These are phyloP conservation scores for Stictocephala bisonia DNA, from an alignment of 2,888 invertebrate genomes.

Conservation along the genomic window DNA sequence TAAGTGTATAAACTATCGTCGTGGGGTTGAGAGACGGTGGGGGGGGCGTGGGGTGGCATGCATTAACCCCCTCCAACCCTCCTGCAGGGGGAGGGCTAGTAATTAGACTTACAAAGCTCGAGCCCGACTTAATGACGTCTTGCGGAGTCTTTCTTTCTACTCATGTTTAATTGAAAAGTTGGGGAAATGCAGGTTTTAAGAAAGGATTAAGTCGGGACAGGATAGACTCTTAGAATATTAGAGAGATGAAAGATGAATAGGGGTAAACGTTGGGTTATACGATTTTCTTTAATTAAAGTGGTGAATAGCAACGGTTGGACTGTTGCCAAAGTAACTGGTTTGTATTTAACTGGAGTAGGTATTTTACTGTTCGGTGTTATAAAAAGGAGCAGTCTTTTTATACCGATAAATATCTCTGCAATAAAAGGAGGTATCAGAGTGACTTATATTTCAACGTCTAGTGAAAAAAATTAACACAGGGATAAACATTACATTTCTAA, in stretches of 20 bases:
- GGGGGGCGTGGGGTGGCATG: not conserved
- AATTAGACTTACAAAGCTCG: conserved; percentile 31
- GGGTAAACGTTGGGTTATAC: not conserved
- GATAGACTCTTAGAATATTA: not conserved
- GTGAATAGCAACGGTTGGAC: no score
- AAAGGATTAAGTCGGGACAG: conserved; percentile 18
- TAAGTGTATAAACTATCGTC: no score
- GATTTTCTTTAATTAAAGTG: conserved; percentile 14
- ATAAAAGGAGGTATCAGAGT: no score
- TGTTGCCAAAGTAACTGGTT: no score
- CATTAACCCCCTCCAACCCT: not conserved
- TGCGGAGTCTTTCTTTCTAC: conserved; percentile 37
- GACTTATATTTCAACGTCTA: no score
- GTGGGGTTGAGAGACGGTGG: not conserved
- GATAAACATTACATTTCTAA: no score
- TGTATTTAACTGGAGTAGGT: no score
- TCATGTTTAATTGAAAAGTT: conserved; percentile 40
- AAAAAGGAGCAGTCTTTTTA: no score
- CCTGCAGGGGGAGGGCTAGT: not conserved
- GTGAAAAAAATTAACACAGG: no score
- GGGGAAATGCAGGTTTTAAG: conserved; percentile 29
- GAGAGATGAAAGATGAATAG: not conserved
- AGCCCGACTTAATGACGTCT: conserved; percentile 39
- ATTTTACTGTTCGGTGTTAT: no score
- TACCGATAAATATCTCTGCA: no score